Evolutionary conservation across 2,113 vertebrate species (phyloP).

Genomic region (Dendropsophus ebraccatus): DNA sequence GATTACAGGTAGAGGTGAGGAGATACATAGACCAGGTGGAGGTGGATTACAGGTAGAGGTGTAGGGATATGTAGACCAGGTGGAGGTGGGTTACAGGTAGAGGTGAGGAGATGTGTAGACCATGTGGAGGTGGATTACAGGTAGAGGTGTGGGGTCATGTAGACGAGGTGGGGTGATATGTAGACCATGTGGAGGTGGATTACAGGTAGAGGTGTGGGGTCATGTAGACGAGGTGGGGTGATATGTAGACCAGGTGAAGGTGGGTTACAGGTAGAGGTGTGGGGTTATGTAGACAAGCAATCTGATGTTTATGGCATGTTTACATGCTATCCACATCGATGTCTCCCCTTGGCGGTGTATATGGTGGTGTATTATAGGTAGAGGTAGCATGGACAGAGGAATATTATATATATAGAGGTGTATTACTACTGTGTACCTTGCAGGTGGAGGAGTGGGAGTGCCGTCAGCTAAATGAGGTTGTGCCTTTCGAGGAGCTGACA

Average conservation of each 20-base stretch:
- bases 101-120: not conserved
- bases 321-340: too few relatives aligned
- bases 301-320: too few relatives aligned
- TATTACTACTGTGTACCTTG: not conserved
- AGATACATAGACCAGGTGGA: too few relatives aligned
- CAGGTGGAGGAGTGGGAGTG: slow-evolving; percentile 62
- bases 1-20: too few relatives aligned
- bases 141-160: not conserved
- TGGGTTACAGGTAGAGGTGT: not conserved
- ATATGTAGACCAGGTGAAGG: not conserved
- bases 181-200: not conserved
- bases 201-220: not conserved
- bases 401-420: not conserved
- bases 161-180: not conserved
- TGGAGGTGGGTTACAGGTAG: too few relatives aligned
- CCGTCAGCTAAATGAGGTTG: slow-evolving; percentile 47
- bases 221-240: not conserved
- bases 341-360: too few relatives aligned
- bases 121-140: not conserved
- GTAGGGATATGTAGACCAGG: not conserved
- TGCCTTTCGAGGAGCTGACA: not conserved
- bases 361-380: not conserved
- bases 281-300: too few relatives aligned
- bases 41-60: too few relatives aligned
- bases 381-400: not conserved